These are phyloP conservation scores for Tinea trinotella DNA, from an alignment of 2,888 invertebrate genomes.

Conservation along the genomic window DNA sequence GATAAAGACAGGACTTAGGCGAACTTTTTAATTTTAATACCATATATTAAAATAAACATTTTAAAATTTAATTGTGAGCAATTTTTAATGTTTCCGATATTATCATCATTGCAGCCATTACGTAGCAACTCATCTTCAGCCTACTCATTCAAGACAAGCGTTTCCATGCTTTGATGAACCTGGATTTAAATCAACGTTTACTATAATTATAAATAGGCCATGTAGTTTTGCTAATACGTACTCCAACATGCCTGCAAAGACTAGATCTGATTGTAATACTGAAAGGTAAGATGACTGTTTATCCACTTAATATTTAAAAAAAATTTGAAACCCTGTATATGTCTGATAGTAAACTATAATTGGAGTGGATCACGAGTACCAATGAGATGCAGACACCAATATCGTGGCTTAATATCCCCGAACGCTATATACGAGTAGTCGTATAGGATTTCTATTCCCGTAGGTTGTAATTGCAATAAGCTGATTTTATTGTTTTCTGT, in stretches of 20 bases:
- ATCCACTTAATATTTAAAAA: no score
- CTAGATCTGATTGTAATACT: not conserved
- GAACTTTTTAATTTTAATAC: not conserved
- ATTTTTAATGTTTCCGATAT: not conserved
- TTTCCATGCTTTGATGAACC: conserved; percentile 92
- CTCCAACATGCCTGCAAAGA: conserved; percentile 48
- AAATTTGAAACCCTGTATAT: no score
- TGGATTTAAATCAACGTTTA: conserved; percentile 72
- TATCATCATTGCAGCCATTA: conserved; percentile 74
- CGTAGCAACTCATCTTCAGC: conserved; percentile 83
- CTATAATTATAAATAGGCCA: conserved; percentile 58
- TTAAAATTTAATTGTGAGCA: not conserved
- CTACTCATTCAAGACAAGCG: conserved; percentile 82
- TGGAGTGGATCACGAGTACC: no score
- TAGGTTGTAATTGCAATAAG: no score
- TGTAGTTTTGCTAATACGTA: conserved; percentile 39
- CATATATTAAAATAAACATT: not conserved
- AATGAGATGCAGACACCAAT: no score
- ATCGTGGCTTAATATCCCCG: no score
- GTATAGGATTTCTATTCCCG: no score
- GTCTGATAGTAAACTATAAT: no score
- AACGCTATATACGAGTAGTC: no score
- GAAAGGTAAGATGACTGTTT: not conserved
- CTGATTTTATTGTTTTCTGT: no score
- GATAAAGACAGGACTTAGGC: no score